Evolutionary conservation across 2,797 vertebrate genomes (phyloP).

Genomic region (Cottoperca gobio): DNA sequence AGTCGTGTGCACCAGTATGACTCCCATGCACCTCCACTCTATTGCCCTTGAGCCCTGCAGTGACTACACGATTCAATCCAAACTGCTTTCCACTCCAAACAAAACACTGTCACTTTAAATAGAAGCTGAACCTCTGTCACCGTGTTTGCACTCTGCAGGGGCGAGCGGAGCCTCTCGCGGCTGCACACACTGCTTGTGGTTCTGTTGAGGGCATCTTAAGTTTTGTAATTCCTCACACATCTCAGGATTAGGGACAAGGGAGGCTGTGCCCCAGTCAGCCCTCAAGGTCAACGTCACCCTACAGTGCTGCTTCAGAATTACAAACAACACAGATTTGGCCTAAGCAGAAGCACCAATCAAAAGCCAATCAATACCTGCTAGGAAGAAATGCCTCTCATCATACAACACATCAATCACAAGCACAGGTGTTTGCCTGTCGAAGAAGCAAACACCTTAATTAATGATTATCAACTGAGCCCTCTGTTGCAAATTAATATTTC

Average conservation of each 20-base stretch:
- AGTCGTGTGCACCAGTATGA: slow-evolving; percentile 23
- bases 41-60: slow-evolving; percentile 58
- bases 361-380: slow-evolving; percentile 47
- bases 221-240: slow-evolving; percentile 67
- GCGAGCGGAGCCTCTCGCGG: neutral
- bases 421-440: slow-evolving; percentile 66
- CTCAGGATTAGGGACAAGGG: slow-evolving; percentile 53
- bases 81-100: slow-evolving; percentile 57
- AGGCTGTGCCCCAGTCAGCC: slow-evolving; percentile 52
- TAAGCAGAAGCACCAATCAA: slow-evolving; percentile 42
- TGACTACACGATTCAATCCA: slow-evolving; percentile 58
- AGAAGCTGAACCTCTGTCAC: slow-evolving; percentile 44
- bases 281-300: slow-evolving; percentile 64
- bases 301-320: slow-evolving; percentile 45
- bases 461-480: slow-evolving; percentile 58
- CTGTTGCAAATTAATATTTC: slow-evolving; percentile 61
- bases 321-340: slow-evolving; percentile 45
- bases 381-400: slow-evolving; percentile 47
- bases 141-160: slow-evolving; percentile 54
- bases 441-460: slow-evolving; percentile 58
- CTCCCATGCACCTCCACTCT: slow-evolving; percentile 39
- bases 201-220: slow-evolving; percentile 29
- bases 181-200: slow-evolving; percentile 10
- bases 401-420: slow-evolving; percentile 61
- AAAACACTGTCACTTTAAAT: slow-evolving; percentile 72